Evolutionary conservation across 92 coral and sea anemone genomes (phyloP).

Genomic region (Ricordea florida): DNA sequence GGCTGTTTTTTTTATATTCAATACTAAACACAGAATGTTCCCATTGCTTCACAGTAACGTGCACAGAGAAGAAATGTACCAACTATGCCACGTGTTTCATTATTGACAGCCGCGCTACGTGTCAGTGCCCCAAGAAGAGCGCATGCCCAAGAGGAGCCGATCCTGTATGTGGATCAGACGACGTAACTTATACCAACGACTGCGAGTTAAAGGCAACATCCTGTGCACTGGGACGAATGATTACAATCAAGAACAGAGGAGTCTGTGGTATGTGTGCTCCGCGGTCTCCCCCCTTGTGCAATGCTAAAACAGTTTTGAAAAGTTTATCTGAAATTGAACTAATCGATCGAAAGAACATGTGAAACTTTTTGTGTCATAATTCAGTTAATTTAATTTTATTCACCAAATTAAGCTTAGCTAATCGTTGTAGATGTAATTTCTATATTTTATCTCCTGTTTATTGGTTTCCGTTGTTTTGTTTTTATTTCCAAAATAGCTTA

Average conservation of each 20-base stretch:
- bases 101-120: conserved; percentile 46
- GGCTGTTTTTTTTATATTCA: too few relatives aligned
- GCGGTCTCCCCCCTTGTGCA: background rate
- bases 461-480: too few relatives aligned
- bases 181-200: conserved; percentile 52
- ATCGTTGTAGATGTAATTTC: too few relatives aligned
- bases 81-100: conserved; percentile 62
- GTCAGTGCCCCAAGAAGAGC: conserved; percentile 75
- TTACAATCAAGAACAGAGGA: conserved; percentile 66
- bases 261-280: conserved; percentile 71
- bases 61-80: conserved; percentile 61
- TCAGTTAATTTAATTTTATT: too few relatives aligned
- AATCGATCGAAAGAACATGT: too few relatives aligned
- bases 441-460: too few relatives aligned
- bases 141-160: conserved; percentile 46
- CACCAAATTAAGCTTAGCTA: too few relatives aligned
- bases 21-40: background rate
- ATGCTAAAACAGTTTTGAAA: too few relatives aligned
- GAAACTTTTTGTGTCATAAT: too few relatives aligned
- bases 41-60: conserved; percentile 48
- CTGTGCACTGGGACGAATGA: conserved; percentile 48
- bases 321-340: too few relatives aligned
- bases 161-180: conserved; percentile 88
- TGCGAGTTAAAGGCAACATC: conserved; percentile 79
- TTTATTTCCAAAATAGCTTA: too few relatives aligned